Evolutionary conservation across 1,140 invertebrate genomes (phyloP).

Genomic region (Watersipora subatra): DNA sequence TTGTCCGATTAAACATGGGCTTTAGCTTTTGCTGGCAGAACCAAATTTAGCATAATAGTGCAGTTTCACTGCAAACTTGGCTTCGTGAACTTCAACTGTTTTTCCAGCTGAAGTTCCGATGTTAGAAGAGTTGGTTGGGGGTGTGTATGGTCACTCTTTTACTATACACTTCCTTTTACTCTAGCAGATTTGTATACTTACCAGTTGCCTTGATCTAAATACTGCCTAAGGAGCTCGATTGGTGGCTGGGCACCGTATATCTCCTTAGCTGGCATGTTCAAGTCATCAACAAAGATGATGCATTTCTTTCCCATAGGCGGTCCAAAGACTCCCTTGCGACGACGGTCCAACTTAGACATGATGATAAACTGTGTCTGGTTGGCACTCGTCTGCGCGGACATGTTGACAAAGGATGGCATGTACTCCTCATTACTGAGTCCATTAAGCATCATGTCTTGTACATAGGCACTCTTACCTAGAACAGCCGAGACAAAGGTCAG

Average conservation of each 20-base stretch:
- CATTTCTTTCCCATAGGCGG: slow-evolving; percentile 40
- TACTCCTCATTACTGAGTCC: slow-evolving; percentile 34
- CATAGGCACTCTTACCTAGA: slow-evolving; percentile 37
- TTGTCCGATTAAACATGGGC: too few species aligned
- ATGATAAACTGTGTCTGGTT: slow-evolving; percentile 50
- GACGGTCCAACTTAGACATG: slow-evolving; percentile 38
- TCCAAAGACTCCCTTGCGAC: slow-evolving; percentile 38
- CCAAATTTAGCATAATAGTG: too few species aligned
- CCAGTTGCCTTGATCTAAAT: slow-evolving; percentile 40
- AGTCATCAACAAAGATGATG: slow-evolving; percentile 41
- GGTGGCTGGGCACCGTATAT: slow-evolving; percentile 41
- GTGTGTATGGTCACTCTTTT: too few species aligned
- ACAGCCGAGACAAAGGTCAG: too few species aligned
- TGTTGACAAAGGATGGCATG: slow-evolving; percentile 38
- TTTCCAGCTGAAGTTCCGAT: too few species aligned
- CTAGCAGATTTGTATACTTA: too few species aligned
- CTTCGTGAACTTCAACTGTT: too few species aligned
- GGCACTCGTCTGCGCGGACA: slow-evolving; percentile 41
- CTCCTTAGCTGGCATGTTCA: slow-evolving; percentile 42
- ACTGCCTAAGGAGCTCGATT: slow-evolving; percentile 40
- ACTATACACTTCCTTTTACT: too few species aligned
- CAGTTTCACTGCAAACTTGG: too few species aligned
- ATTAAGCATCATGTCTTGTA: slow-evolving; percentile 40
- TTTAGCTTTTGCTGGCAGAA: too few species aligned
- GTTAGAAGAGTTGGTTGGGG: too few species aligned